Evolutionary conservation across 2,888 invertebrate genomes (phyloP).

Genomic region (Kuschelorhynchus macadamiae): DNA sequence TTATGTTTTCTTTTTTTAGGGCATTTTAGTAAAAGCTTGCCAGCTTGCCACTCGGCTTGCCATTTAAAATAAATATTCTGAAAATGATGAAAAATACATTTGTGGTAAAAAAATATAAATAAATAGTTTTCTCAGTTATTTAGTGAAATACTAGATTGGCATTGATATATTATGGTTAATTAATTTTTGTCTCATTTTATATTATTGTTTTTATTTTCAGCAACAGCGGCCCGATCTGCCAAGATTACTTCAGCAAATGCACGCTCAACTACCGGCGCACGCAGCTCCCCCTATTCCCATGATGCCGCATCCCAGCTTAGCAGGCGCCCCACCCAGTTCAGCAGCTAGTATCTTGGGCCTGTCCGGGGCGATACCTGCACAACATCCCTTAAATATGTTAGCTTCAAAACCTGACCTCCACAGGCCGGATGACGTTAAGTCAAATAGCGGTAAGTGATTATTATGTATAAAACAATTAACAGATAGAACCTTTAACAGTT

Average conservation of each 20-base stretch:
- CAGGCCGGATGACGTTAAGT: conserved; percentile 82
- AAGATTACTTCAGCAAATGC: conserved; percentile 91
- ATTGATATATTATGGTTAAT: neutral
- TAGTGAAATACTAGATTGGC: no score
- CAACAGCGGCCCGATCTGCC: conserved; percentile 90
- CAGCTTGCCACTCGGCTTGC: no score
- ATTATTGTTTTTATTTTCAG: conserved; percentile 70
- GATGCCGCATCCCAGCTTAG: conserved; percentile 77
- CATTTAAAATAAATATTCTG: no score
- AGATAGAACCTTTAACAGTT: neutral
- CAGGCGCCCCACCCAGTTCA: conserved; percentile 71
- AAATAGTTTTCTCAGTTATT: no score
- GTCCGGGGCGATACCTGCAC: conserved; percentile 77
- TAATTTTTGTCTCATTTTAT: neutral
- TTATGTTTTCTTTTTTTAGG: no score
- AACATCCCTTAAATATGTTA: conserved; percentile 83
- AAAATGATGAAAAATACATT: no score
- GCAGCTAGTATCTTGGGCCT: conserved; percentile 75
- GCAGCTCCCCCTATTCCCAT: conserved; percentile 82
- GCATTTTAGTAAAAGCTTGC: no score
- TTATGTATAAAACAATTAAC: conserved; percentile 2
- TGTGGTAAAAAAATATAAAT: no score
- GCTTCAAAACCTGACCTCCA: conserved; percentile 85
- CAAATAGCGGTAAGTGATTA: conserved; percentile 78
- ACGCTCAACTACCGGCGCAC: conserved; percentile 84